Base-by-base conservation (phyloP, 1,140 invertebrate species). In the Scaptodrosophila lebanonensis region DNA sequence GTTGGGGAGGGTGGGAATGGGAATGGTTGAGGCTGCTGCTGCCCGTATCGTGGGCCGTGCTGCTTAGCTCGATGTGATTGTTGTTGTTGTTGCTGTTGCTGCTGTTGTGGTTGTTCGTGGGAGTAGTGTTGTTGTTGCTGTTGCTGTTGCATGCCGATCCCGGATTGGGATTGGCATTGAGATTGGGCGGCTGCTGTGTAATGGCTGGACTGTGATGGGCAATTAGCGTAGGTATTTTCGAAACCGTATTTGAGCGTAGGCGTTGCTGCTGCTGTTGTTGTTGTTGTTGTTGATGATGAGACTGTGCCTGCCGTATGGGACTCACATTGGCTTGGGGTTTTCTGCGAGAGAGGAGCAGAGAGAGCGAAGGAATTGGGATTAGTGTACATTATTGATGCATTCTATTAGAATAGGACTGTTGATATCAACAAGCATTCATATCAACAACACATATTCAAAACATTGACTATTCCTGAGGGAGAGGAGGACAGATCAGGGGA, bases 1-100 rank as follows among this genome's bases (percentile, higher is more conserved):
- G 86, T 63, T 87, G 84, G 45, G 84, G 88, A 86, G 89, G 88
- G 58, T 89, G 88, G 9, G 86, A 85, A 42, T 89, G 47, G n/a
- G n/a, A n/a, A n/a, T n/a, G n/a, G n/a, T n/a, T n/a, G n/a, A 38
- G 88, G 56, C 20, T 61, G 86, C 84, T 89, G 72, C 43, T 77
- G 75, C 5, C 60, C 42, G 22, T 67, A 43, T 60, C 65, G 58
- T 54, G 60, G 25, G 36, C 60, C 30, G 33, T 39, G 22, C 22
- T 25, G 22, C 22, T 25, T 25, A 25, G 22, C 22, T 25, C 22
- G 22, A 25, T 25, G 22, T 25, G 22, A 42, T 57, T 53, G 38
- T 49, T 63, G 49, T 45, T 59, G 42, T 36, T 70, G 62, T 42
- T 79, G 66, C 11, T 62, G 60, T 13, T 42, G 39, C 15, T 33